Evolutionary conservation across 2,888 invertebrate species (phyloP), one percentile per base, ranked within the genome.

Genomic region (Allygus modestus): DNA sequence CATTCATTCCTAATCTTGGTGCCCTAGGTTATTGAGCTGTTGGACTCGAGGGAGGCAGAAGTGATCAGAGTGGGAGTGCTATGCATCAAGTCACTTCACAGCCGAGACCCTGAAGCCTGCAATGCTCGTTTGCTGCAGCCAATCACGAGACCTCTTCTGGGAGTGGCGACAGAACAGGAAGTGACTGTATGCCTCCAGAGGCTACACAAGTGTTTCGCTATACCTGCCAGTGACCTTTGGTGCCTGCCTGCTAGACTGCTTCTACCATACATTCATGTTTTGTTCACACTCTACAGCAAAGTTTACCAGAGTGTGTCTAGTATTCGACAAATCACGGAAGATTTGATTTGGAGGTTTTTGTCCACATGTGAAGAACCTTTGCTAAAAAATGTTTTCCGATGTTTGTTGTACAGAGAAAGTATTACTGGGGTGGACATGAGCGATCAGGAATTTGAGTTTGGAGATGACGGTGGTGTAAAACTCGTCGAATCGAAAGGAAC

Each of bases 21-120:
- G 20, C 20, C 23, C 65, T 93, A 94, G 90, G 88, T 94, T 23
- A 88, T 91, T 17, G 89, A 91, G 84, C 91, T 94, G 88, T 87
- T 93, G 26, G 88, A 88, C 46, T 88, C 90, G 11, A 87, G 87
- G 28, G 91, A 91, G 85, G 91, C 54, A 58, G 85, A 87, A 84
- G 88, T 88, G 81, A 88, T 88, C 84, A 87, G 88, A 86, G 87
- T 94, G 83, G 93, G 93, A 82, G 91, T 92, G 31, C 90, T 92
- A 41, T 94, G 94, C 89, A 91, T 93, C 1, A 90, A 92, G 86
- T 90, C 89, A 84, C 89, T 95, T 37, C 90, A 92, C 88, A 91
- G 92, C 79, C 91, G 90, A 77, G 92, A 93, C 89, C 89, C 91
- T 20, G 88, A 91, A 20, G 88, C 91, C 82, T 90, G 91, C 86